These are phyloP conservation scores for Philaethria dido DNA, from an alignment of 2,888 invertebrate genomes.

Conservation along the genomic window DNA sequence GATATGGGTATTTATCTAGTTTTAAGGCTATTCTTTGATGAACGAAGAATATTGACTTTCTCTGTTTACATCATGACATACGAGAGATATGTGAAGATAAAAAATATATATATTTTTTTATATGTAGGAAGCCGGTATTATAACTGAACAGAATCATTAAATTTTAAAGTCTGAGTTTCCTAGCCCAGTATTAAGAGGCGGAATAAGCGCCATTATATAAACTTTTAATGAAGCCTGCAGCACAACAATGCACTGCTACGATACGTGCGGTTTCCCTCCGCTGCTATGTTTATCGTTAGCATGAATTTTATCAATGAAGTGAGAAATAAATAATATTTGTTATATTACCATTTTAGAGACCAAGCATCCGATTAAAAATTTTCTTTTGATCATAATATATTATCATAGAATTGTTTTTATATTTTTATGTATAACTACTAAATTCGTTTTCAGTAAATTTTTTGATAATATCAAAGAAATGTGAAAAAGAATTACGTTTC, in stretches of 20 bases:
- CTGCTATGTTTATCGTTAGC: slow-evolving; percentile 22
- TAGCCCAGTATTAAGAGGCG: slow-evolving; percentile 59
- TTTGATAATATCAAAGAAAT: too few relatives aligned
- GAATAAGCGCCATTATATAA: slow-evolving; percentile 54
- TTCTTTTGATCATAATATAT: neutral
- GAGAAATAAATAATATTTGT: slow-evolving; percentile 5
- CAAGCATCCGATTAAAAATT: neutral
- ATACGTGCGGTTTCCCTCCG: slow-evolving; percentile 20
- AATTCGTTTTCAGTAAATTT: too few relatives aligned
- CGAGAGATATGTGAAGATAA: neutral
- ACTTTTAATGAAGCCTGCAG: slow-evolving; percentile 57
- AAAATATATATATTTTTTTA: neutral
- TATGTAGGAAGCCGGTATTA: slow-evolving; percentile 48
- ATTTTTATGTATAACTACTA: too few relatives aligned
- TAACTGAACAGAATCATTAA: slow-evolving; percentile 66
- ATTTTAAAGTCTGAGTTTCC: slow-evolving; percentile 65
- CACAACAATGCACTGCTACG: slow-evolving; percentile 25
- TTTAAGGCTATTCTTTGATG: too few relatives aligned
- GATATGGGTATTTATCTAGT: too few relatives aligned
- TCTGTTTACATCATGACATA: neutral
- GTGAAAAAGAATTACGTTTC: too few relatives aligned
- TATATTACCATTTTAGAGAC: neutral
- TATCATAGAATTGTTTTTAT: neutral
- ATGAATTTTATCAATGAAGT: slow-evolving; percentile 16
- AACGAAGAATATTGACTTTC: too few relatives aligned